Conservation (phyloP, 2,113 vertebrate species). For the Siphamia tubifer region DNA sequence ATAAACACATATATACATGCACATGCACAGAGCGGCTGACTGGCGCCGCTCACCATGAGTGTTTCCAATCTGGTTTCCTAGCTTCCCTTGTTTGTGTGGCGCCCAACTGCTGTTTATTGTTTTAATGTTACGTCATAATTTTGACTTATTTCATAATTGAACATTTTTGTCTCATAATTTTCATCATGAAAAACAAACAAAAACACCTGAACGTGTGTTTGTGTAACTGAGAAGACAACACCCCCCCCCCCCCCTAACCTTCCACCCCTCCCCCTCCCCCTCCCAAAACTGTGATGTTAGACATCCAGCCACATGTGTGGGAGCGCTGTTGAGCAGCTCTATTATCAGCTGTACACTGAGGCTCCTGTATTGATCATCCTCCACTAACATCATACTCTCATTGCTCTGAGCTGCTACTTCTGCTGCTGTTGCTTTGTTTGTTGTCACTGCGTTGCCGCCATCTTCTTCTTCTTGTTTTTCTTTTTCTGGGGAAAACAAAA, state of each 20-base stretch:
- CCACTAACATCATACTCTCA: conserved; percentile 53
- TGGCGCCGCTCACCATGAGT: background rate
- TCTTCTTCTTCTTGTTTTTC: conserved; percentile 1
- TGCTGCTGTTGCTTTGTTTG: conserved; percentile 24
- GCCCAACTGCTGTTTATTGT: conserved; percentile 11
- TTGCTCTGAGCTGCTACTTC: conserved; percentile 51
- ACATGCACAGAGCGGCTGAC: conserved; percentile 2
- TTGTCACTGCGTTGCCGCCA: background rate
- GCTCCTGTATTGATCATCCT: conserved; percentile 65
- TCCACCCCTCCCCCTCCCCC: conserved; percentile 12
- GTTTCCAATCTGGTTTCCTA: background rate
- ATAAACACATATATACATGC: background rate
- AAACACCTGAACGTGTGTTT: conserved; percentile 1
- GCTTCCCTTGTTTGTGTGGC: background rate
- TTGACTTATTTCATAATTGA: too few relatives aligned
- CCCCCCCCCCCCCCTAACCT: too few relatives aligned
- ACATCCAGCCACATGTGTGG: conserved; percentile 36
- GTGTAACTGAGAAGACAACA: conserved; percentile 30
- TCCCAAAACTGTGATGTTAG: background rate
- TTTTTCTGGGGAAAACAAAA: conserved; percentile 49
- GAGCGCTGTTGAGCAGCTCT: conserved; percentile 47
- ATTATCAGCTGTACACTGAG: conserved; percentile 51
- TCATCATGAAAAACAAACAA: background rate
- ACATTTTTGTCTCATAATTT: too few relatives aligned
- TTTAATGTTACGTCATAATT: too few relatives aligned